These are phyloP conservation scores for Drosophila ficusphila DNA, from an alignment of 1,140 invertebrate genomes.

Conservation along the genomic window DNA sequence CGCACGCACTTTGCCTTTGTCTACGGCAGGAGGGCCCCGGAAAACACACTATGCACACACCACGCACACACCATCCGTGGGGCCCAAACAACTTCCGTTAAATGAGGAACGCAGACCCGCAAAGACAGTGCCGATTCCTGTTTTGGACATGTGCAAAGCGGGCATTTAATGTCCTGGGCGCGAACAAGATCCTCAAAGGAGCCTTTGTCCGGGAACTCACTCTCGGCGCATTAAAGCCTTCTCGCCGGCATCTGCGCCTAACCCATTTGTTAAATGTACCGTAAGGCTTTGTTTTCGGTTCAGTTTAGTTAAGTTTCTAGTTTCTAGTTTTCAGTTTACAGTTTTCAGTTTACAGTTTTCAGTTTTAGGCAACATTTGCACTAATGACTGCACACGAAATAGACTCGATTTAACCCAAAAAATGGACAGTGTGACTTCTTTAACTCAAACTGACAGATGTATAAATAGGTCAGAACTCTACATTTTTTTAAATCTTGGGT, in stretches of 20 bases:
- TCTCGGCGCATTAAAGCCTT: conserved; percentile 37
- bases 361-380: conserved; percentile 60
- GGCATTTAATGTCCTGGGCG: conserved; percentile 68
- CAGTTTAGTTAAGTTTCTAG: conserved; percentile 63
- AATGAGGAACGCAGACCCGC: conserved; percentile 14
- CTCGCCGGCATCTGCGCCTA: conserved; percentile 23
- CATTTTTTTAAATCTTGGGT: no score
- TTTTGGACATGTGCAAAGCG: conserved; percentile 74
- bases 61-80: conserved; percentile 1
- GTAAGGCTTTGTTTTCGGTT: conserved; percentile 71
- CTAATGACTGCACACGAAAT: conserved; percentile 72
- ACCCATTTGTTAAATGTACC: conserved; percentile 79
- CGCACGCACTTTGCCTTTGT: conserved; percentile 67
- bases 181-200: conserved; percentile 46
- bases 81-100: conserved; percentile 23
- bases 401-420: conserved; percentile 6
- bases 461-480: no score
- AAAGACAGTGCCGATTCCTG: conserved; percentile 51
- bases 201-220: conserved; percentile 53
- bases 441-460: no score
- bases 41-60: not conserved
- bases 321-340: conserved; percentile 50
- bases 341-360: conserved; percentile 47
- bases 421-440: not conserved
- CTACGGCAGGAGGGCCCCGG: conserved; percentile 24